Evolutionary conservation across 2,888 invertebrate genomes (phyloP).

Genomic region (Tipula lateralis): DNA sequence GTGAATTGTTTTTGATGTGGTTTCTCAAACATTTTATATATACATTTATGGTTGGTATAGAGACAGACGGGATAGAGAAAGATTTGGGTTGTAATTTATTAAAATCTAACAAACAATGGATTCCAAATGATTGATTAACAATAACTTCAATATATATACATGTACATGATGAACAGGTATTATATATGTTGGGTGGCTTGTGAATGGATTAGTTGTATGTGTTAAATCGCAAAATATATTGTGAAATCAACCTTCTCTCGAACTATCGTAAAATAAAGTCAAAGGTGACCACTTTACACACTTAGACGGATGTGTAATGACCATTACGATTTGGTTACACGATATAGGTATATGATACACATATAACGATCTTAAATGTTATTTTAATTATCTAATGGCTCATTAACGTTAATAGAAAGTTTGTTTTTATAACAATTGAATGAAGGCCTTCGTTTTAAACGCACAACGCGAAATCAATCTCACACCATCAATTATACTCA

Average conservation of each 20-base stretch:
- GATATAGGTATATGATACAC: too few relatives aligned
- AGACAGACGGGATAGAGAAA: background rate
- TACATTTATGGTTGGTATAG: background rate
- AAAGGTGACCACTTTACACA: background rate
- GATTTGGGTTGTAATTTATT: background rate
- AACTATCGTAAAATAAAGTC: background rate
- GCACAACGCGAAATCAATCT: background rate
- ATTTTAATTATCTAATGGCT: too few relatives aligned
- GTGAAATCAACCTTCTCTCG: background rate
- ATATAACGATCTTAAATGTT: too few relatives aligned
- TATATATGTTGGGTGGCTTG: background rate
- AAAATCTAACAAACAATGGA: background rate
- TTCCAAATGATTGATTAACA: background rate
- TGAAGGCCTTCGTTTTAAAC: background rate
- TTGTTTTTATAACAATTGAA: too few relatives aligned
- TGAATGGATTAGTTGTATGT: background rate
- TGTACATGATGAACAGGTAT: background rate
- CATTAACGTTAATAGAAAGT: too few relatives aligned
- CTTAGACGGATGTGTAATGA: background rate
- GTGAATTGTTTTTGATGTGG: conserved; percentile 3
- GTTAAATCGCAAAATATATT: background rate
- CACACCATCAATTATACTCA: background rate
- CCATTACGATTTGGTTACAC: too few relatives aligned
- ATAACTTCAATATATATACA: background rate
- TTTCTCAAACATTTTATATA: background rate